A percentile compares a stretch with the other conserved stretches of the same genome.
phyloP scores from a whole-genome alignment of 2,797 vertebrate species.

The Pseudomugil gertrudae region DNA sequence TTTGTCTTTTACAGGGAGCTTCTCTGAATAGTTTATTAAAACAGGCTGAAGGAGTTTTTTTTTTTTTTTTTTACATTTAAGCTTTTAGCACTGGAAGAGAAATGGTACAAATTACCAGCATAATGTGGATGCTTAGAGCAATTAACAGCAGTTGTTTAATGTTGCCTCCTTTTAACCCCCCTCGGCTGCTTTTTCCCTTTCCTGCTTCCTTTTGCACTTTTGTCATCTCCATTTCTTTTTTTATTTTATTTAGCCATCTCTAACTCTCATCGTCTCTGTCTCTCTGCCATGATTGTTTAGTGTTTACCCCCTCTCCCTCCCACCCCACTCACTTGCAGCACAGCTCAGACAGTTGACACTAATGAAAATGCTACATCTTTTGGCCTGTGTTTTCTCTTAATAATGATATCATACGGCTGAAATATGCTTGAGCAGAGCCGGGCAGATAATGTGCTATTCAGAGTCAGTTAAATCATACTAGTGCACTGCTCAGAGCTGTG shows the following conservation, averaged over 20 bases:
- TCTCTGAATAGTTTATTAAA: slow-evolving; percentile 66
- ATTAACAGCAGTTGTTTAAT: slow-evolving; percentile 93
- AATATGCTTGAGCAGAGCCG: slow-evolving; percentile 78
- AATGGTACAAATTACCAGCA: slow-evolving; percentile 91
- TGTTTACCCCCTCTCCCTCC: slow-evolving; percentile 83
- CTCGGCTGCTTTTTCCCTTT: slow-evolving; percentile 44
- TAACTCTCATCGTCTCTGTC: slow-evolving; percentile 51
- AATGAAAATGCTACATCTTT: slow-evolving; percentile 71
- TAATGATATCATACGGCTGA: slow-evolving; percentile 80
- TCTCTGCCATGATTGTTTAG: slow-evolving; percentile 85
- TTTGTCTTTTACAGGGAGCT: slow-evolving; percentile 74
- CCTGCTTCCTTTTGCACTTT: slow-evolving; percentile 32
- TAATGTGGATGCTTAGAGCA: slow-evolving; percentile 92
- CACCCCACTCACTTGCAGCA: slow-evolving; percentile 67
- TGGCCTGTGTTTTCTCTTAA: slow-evolving; percentile 76
- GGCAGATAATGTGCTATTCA: slow-evolving; percentile 80
- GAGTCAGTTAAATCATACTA: slow-evolving; percentile 83
- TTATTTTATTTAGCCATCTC: neutral
- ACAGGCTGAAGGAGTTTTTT: slow-evolving; percentile 63
- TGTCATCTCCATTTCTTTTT: slow-evolving; percentile 30
- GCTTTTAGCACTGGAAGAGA: slow-evolving; percentile 80
- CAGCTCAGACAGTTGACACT: slow-evolving; percentile 83
- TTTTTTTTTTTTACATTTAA: slow-evolving; percentile 71
- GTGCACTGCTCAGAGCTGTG: slow-evolving; percentile 73
- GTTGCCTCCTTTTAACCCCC: slow-evolving; percentile 79